Evolutionary conservation across 1,140 invertebrate species (phyloP).

Genomic region (Bombus waltoni): DNA sequence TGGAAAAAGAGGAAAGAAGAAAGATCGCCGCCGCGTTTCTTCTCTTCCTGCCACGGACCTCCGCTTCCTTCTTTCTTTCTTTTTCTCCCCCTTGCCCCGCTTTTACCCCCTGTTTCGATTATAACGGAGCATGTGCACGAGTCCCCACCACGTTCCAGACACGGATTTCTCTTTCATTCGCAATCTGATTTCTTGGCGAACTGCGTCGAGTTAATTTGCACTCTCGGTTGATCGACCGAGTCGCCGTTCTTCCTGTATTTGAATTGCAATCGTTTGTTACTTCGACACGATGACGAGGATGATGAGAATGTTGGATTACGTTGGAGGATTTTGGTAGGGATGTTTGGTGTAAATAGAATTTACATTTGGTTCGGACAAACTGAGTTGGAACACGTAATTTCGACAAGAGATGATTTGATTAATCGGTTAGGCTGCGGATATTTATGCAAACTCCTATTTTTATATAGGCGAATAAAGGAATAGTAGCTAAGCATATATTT

Average conservation of each 20-base stretch:
- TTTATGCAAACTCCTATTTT: too few relatives aligned
- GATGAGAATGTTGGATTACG: not conserved
- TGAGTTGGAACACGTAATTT: too few relatives aligned
- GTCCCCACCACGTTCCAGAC: conserved; percentile 23
- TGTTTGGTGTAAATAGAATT: not conserved
- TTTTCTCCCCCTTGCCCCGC: not conserved
- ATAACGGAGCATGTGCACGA: conserved; percentile 55
- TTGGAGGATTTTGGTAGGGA: not conserved
- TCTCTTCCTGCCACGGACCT: conserved; percentile 49
- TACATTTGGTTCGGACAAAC: not conserved
- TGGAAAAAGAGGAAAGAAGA: conserved; percentile 43
- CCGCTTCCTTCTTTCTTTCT: conserved; percentile 31
- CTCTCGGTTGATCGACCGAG: conserved; percentile 19
- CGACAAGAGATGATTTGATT: too few relatives aligned
- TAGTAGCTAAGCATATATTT: too few relatives aligned
- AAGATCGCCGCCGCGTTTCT: conserved; percentile 28
- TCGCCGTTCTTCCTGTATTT: not conserved
- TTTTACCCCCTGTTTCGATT: conserved; percentile 23
- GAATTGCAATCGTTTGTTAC: not conserved
- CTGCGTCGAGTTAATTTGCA: conserved; percentile 1
- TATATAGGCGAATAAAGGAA: too few relatives aligned
- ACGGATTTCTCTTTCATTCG: conserved; percentile 67
- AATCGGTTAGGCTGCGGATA: too few relatives aligned
- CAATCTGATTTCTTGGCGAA: conserved; percentile 65
- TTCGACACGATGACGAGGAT: not conserved